Evolutionary conservation across 53 echinoderm and acorn worm genomes (phyloP), one percentile per base, ranked within the genome.

Genomic region (Henricia sp.): DNA sequence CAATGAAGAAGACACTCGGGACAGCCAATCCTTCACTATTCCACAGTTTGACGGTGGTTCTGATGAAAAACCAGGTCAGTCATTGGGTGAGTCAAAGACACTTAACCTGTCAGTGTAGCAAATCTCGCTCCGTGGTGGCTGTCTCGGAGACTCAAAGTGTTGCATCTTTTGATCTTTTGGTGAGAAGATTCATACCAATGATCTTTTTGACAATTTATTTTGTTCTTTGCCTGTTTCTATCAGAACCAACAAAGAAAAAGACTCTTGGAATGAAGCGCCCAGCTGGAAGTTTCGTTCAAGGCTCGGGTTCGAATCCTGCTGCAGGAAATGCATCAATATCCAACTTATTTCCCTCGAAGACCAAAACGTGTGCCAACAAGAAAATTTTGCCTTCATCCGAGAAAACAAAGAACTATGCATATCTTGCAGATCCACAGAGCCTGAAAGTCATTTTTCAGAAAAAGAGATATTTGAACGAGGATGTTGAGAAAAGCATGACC

Each of bases 21-120:
- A 52, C 17, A 46, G 83, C 85, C 78, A 85, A 41, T 37, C 43
- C 28, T 10, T 26, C 6, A 16, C 26, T 27, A 41, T 92, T 12
- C 92, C 92, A 5, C 92, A 92, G 74, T 67, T 92, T 10, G 92
- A 92, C 68, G 92, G 92, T n/a, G 86, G 92, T 36, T 78, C 92
- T 6, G 92, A 92, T 75, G 89, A 86, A n/a, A 89, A 89, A 71
- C 89, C 85, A 73, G 85, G 71, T 82, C 70, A 52, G 67, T 37
- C 3, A 10, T 32, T 60, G 62, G 13, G 2, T 30, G 32, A 9
- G 44, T n/a, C n/a, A n/a, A 44, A 13, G 13, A 9, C 44, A 44
- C 6, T 44, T 6, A 9, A 44, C 13, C 44, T 44, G 44, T 13
- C 44, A 44, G 44, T 44, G 13, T 13, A 44, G 13, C 6, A 44